Base-by-base conservation (phyloP, 1,140 invertebrate genomes). In the Macrotrachela quadricornifera region DNA sequence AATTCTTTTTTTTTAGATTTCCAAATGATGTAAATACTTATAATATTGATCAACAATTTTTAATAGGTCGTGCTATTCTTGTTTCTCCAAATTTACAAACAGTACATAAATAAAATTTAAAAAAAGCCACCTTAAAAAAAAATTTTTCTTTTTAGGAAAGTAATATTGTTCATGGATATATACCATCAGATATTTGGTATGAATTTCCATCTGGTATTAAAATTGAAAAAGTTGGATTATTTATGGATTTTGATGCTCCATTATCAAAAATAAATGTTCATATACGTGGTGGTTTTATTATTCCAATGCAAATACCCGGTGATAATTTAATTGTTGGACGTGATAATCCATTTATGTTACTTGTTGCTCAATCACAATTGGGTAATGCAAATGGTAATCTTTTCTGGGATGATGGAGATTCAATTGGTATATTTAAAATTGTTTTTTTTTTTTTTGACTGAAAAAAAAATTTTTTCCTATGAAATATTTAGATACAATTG, bases 101-200 rank as follows among this genome's bases (percentile, higher is more conserved):
- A 61, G 78, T 77, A 13, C 45, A 42, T n/a, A 12, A 12, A 42
- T n/a, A 18, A 11, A 14, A 18, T 10, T 14, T 42, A 42, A 12
- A 14, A 21, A 46, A 49, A 21, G 14, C 15, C 8, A 2, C 3
- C 8, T 30, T 30, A 16, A 8, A 18, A 30, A 49, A 41, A 30
- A n/a, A 8, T 30, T 45, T 44, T 49, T 10, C 42, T 10, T 39
- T 21, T 41, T 16, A 72, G 51, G 69, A 56, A 17, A 53, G 56
- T 6, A 60, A 59, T n/a, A 61, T 61, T 0, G 70, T 79, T 1
- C 60, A 65, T 1, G 75, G 75, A 4, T 83, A 82, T 60, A 71
- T 85, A 57, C 83, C 83, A 1, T 66, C 68, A 16, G 76, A 73
- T 6, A 54, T 74, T 6, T 87, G 83, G 83, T 85, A 82, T 60